phyloP scores from a whole-genome alignment of 2,797 vertebrate genomes.

The Podargus strigoides region DNA sequence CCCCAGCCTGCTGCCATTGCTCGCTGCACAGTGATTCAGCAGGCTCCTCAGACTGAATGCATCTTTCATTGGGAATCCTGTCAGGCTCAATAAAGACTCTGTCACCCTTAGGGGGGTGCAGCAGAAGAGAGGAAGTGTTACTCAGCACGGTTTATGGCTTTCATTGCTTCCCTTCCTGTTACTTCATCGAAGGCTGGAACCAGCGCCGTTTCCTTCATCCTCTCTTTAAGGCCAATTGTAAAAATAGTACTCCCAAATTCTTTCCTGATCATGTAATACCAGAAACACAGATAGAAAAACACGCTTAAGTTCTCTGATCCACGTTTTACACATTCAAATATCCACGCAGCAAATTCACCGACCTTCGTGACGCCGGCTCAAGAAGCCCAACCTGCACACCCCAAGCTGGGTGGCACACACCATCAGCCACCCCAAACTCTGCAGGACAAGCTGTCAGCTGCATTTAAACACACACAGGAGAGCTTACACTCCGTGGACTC shows the following conservation, averaged over 20 bases:
- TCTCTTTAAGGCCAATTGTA: conserved; percentile 28
- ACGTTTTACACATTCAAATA: background rate
- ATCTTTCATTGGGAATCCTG: conserved; percentile 9
- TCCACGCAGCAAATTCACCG: background rate
- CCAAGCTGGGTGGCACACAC: no score
- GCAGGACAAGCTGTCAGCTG: background rate
- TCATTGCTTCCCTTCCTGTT: conserved; percentile 55
- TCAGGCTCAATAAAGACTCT: conserved; percentile 46
- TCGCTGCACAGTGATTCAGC: conserved; percentile 12
- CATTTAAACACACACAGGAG: rapidly evolving
- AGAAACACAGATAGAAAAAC: conserved; percentile 25
- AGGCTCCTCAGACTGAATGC: conserved; percentile 12
- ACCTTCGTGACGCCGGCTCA: rapidly evolving
- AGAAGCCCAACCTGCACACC: background rate
- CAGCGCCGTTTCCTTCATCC: background rate
- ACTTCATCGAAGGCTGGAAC: conserved; percentile 37
- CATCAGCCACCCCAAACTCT: rapidly evolving
- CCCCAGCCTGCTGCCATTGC: background rate
- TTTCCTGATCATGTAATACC: conserved; percentile 37
- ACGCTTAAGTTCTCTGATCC: background rate
- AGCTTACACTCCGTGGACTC: background rate
- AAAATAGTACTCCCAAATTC: conserved; percentile 62
- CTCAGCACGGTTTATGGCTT: conserved; percentile 37
- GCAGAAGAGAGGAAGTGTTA: conserved; percentile 56
- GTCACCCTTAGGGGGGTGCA: conserved; percentile 11